Conservation (phyloP, 2,113 vertebrate genomes). For the Macquaria australasica region DNA sequence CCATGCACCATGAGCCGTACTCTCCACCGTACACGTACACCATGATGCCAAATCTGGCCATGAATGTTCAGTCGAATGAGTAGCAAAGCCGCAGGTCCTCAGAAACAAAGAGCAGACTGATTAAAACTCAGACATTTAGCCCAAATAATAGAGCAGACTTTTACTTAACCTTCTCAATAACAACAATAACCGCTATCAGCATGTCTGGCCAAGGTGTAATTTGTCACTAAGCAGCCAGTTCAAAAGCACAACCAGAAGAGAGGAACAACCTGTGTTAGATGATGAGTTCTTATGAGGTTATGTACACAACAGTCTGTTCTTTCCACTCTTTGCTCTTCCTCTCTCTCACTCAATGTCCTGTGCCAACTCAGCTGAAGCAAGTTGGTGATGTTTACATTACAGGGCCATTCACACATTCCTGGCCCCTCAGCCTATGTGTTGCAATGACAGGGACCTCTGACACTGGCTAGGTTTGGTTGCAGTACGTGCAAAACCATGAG, state of each 20-base stretch:
- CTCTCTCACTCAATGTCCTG: background rate
- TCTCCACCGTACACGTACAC: background rate
- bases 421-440: background rate
- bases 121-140: slow-evolving; percentile 1
- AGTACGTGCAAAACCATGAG: background rate
- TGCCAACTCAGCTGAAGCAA: background rate
- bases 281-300: background rate
- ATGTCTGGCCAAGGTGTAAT: background rate
- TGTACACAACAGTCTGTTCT: background rate
- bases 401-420: background rate
- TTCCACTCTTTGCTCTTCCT: no score
- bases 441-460: background rate
- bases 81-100: slow-evolving; percentile 12
- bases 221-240: background rate
- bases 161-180: background rate
- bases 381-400: slow-evolving; percentile 14
- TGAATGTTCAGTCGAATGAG: slow-evolving; percentile 26
- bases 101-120: slow-evolving; percentile 28
- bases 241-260: background rate
- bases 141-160: background rate
- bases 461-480: background rate
- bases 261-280: background rate
- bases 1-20: background rate
- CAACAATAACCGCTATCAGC: background rate
- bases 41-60: background rate